Evolutionary conservation across 2,113 vertebrate species (phyloP), one percentile per base, ranked within the genome.

Genomic region (Phylloscopus trochilus): DNA sequence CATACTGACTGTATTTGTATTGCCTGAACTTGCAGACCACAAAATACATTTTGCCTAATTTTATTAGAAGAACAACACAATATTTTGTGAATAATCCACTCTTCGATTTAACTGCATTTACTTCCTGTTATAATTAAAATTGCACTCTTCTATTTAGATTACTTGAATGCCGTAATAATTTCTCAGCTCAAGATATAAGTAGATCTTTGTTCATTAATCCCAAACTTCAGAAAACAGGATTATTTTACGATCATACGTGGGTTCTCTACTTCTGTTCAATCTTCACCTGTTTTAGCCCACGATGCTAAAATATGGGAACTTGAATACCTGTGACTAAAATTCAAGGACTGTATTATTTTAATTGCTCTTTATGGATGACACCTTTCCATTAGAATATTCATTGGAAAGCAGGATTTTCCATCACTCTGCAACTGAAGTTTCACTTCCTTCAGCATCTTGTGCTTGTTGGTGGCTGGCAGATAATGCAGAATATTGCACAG

Each of bases 61-160:
- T 96, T 95, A 88, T 96, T 90, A 79, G 77, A 95, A 97, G 81
- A 97, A 96, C 87, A 60, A 44, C 74, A 96, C 58, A 89, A 93
- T 97, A 97, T 97, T 98, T 95, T 96, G 79, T 96, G 92, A 97
- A 97, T 97, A 97, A 97, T 95, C 94, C 97, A 87, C 92, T 96
- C 94, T 90, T 97, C 95, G 89, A 72, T 97, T 94, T 96, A 97
- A 81, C 93, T 89, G 94, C 95, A 95, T 95, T 97, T 97, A 74
- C 82, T 72, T 95, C 73, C 82, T 90, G 63, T 93, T 97, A 89
- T 64, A 96, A 97, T 96, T 97, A 95, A 96, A 97, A 97, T 92
- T 55, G 33, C 28, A 92, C 47, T 16, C 66, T 95, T 91, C 56
- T 92, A 60, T 94, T 97, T 90, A 94, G 83, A 84, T 94, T 89